Evolutionary conservation across 2,797 vertebrate genomes (phyloP).

Genomic region (Epinephelus coioides): DNA sequence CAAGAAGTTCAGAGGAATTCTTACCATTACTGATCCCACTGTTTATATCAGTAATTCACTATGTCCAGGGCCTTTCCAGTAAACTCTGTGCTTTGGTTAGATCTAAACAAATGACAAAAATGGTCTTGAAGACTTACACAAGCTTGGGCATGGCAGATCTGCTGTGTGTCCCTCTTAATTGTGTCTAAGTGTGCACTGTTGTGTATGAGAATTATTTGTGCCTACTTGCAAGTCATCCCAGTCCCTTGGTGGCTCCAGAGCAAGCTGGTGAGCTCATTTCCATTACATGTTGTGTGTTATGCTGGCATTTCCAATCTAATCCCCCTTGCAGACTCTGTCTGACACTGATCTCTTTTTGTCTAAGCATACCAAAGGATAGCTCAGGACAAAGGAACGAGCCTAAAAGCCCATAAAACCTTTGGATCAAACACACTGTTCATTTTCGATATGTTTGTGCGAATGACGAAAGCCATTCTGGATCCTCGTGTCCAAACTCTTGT

Average conservation of each 20-base stretch:
- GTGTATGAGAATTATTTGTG: conserved; percentile 29
- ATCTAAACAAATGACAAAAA: conserved; percentile 67
- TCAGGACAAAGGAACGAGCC: conserved; percentile 59
- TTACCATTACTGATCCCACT: conserved; percentile 32
- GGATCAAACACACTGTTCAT: conserved; percentile 51
- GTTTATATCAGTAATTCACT: conserved; percentile 58
- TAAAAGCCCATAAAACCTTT: conserved; percentile 73
- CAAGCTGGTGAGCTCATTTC: conserved; percentile 50
- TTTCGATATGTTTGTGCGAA: conserved; percentile 29
- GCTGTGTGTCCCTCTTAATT: conserved; percentile 42
- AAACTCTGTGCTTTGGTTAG: conserved; percentile 56
- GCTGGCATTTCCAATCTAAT: conserved; percentile 52
- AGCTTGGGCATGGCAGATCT: conserved; percentile 11
- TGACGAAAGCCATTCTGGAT: conserved; percentile 41
- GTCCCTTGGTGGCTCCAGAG: conserved; percentile 11
- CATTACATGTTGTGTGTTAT: conserved; percentile 35
- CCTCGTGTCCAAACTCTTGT: conserved; percentile 9
- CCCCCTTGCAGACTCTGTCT: conserved; percentile 36
- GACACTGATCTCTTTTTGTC: conserved; percentile 50
- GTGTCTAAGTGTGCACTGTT: conserved; percentile 16
- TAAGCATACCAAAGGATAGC: conserved; percentile 50
- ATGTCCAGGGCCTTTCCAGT: conserved; percentile 54
- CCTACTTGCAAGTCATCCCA: conserved; percentile 6
- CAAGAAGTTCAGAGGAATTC: conserved; percentile 40
- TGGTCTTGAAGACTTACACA: conserved; percentile 29